Evolutionary conservation across 2,797 vertebrate genomes (phyloP), one percentile per base, ranked within the genome.

Genomic region (Denticeps clupeoides): DNA sequence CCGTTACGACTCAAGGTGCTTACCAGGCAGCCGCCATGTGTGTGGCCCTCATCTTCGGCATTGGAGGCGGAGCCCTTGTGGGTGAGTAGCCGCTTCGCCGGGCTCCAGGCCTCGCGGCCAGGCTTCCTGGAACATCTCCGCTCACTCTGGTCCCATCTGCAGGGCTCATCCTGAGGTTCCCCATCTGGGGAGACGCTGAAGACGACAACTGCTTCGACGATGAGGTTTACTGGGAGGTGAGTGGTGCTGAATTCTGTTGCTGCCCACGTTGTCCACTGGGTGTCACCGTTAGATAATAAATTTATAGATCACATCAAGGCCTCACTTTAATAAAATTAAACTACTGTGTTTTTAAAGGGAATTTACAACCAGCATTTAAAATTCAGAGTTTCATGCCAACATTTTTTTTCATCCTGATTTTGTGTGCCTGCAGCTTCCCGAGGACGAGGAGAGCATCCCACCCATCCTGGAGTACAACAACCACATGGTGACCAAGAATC

Each of bases 151-250:
- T 3, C 12, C 25, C 6, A 3, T 58, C 61, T 33, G 9, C 59
- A 97, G 94, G 93, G 40, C 45, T 78, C 8, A 83, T 99, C 59
- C 65, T 99, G 62, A 93, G 68, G 68, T 40, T 97, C 7, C 91
- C 92, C 0, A 45, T 92, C 57, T 97, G 89, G 91, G 91, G 88
- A 1, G 90, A 95, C 32, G 64, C 93, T 0, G 72, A 84, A 1
- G 89, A 92, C 49, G 89, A 95, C 61, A 87, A 90, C 77, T 97
- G 93, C 77, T 96, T 74, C 50, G 89, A 95, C 11, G 95, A 99
- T 60, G 82, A 73, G 3, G 59, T 85, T 9, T 99, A 97, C 66
- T 97, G 95, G 93, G 89, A 96, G 90, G 93, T 94, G 59, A 83
- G 82, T 3, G 16, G 35, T 7, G 7, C 3, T 2, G 3, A 16